Conservation (phyloP, 2,113 vertebrate genomes). For the Cepphus grylle region DNA sequence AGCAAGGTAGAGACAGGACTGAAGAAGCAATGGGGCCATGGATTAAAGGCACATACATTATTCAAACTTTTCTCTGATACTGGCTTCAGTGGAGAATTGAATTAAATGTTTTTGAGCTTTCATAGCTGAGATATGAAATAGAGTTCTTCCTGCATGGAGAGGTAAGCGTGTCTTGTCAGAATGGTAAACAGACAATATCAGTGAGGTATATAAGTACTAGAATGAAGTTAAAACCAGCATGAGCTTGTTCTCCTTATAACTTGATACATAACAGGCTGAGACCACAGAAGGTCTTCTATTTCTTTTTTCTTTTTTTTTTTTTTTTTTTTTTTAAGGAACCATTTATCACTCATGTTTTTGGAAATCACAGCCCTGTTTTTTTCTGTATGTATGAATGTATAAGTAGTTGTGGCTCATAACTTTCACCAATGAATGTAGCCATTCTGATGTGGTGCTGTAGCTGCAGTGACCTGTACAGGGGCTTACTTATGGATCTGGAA, state of each 20-base stretch:
- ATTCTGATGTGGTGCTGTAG: not conserved
- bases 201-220: not conserved
- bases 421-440: not conserved
- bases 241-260: not conserved
- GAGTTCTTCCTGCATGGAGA: not conserved
- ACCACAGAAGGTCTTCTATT: not conserved
- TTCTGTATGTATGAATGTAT: not conserved
- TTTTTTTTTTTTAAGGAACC: not conserved
- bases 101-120: not conserved
- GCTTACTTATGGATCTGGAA: not conserved
- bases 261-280: not conserved
- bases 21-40: not conserved
- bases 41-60: conserved; percentile 27
- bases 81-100: not conserved
- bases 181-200: not conserved
- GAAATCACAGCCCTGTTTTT: not conserved
- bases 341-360: not conserved
- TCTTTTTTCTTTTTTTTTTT: not conserved
- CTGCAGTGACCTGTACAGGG: not conserved
- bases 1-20: not conserved
- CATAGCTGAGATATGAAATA: not conserved
- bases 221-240: not conserved
- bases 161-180: not conserved
- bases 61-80: not conserved
- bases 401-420: not conserved